Percentiles rank a stretch among this genome's conserved stretches.
Evolutionary conservation across 2,797 vertebrate species (phyloP).

Genomic region (Labeo calbasu): DNA sequence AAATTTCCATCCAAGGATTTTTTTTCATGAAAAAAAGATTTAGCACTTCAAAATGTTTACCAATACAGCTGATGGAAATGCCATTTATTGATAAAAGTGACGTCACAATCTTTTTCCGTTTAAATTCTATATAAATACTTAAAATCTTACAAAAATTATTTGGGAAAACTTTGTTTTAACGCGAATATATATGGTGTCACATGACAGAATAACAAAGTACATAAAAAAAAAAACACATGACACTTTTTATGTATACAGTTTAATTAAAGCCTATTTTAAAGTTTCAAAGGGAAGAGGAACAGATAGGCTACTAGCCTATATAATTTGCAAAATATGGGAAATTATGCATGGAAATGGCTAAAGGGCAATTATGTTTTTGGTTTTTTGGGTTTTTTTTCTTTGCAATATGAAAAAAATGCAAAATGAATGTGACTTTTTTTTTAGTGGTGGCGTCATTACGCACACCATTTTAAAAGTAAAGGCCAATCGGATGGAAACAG

Average conservation of each 20-base stretch:
- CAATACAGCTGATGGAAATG: too few relatives aligned
- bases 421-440: neutral
- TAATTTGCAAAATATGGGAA: neutral
- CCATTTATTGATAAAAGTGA: too few relatives aligned
- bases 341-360: too few relatives aligned
- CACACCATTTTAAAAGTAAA: neutral
- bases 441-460: neutral
- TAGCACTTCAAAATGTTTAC: too few relatives aligned
- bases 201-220: neutral
- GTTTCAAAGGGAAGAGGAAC: neutral
- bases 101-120: neutral
- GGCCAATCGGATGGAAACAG: neutral
- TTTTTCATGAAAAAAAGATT: too few relatives aligned
- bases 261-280: too few relatives aligned
- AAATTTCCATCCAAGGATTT: too few relatives aligned
- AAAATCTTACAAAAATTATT: neutral
- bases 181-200: neutral
- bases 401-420: neutral
- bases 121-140: neutral
- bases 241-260: too few relatives aligned
- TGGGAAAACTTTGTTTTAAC: neutral
- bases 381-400: neutral
- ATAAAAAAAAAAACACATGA: neutral
- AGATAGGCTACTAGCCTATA: neutral
- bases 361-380: neutral